Conservation (phyloP, 2,888 invertebrate genomes). For the Thera britannica region DNA sequence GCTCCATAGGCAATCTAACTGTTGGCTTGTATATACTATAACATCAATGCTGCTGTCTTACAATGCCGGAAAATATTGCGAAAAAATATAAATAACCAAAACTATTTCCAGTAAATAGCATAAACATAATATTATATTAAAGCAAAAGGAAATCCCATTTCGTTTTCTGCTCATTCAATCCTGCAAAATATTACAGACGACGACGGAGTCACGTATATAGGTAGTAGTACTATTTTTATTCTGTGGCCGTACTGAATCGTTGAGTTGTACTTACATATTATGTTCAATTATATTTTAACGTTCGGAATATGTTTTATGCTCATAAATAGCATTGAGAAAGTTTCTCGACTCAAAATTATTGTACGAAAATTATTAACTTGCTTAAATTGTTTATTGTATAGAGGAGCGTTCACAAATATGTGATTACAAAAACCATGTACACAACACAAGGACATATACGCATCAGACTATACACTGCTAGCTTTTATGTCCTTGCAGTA, state of each 20-base stretch:
- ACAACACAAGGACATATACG: no score
- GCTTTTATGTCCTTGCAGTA: no score
- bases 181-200: slow-evolving; percentile 19
- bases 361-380: no score
- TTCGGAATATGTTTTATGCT: no score
- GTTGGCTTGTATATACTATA: no score
- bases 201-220: not conserved
- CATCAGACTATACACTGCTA: no score
- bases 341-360: no score
- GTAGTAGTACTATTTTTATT: not conserved
- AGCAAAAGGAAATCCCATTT: slow-evolving; percentile 10
- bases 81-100: slow-evolving; percentile 18
- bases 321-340: no score
- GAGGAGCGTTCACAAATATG: no score
- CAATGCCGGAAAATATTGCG: slow-evolving; percentile 2
- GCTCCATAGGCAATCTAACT: no score
- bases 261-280: slow-evolving; percentile 6
- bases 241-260: not conserved
- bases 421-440: no score
- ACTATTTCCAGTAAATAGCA: slow-evolving; percentile 11
- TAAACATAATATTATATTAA: slow-evolving; percentile 17
- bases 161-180: slow-evolving; percentile 21
- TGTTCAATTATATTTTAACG: not conserved
- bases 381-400: no score
- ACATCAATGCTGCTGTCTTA: not conserved